Evolutionary conservation across 2,797 vertebrate species (phyloP), one percentile per base, ranked within the genome.

Genomic region (Garrulus glandarius): DNA sequence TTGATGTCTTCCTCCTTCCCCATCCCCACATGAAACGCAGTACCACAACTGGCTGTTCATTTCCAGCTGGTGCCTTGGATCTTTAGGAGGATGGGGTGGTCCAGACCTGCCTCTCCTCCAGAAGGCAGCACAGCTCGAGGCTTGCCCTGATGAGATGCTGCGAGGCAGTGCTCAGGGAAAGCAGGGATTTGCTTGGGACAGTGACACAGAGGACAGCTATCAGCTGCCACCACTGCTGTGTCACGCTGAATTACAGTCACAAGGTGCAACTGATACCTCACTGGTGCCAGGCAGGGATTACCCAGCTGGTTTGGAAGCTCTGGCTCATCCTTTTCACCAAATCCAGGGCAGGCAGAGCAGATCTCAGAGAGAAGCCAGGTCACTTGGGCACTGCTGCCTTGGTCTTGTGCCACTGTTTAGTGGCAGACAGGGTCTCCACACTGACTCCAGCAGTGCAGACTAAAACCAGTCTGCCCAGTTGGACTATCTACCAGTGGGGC

Each of bases 391-490:
- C 61, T 43, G 37, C 43, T 68, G 37, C 32, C 34, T 72, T 4
- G 15, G 26, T 15, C 50, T 46, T 1, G 2, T 3, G 30, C 5
- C 76, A 7, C 53, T 36, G 0, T 2, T 22, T 2, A 27, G 44
- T 10, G 76, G 46, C 44, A 67, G 29, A 19, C 1, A 13, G 37
- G n/a, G 19, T 47, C n/a, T 32, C 39, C 30, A 13, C 2, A 11
- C 11, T 49, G 63, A 32, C 32, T 17, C 13, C 39, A 64, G 30
- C 7, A 32, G n/a, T 8, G 34, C 29, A 75, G 22, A 55, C 32
- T 27, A 17, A 77, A 75, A 34, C n/a, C 85, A 71, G 34, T 6
- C 37, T 71, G 36, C 26, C 76, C 55, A 22, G 53, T 0, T 13
- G 24, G 22, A 2, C 55, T 9, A 11, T 1, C 32, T 7, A 13